phyloP scores from a whole-genome alignment of 1,140 invertebrate species.

The Lanistes nyassanus region DNA sequence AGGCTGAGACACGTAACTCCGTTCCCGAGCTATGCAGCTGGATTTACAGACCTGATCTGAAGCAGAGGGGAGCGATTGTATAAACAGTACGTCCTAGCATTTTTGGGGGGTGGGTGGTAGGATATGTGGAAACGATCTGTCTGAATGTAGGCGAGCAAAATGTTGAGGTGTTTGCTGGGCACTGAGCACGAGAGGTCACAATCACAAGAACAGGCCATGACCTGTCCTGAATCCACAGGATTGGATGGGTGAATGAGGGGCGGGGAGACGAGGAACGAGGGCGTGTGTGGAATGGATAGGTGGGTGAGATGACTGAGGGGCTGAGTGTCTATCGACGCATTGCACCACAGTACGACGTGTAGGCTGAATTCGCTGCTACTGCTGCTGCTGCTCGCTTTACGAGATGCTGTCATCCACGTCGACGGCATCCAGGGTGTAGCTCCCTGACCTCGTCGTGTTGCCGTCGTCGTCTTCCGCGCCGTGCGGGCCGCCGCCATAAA shows the following conservation, averaged over 20 bases:
- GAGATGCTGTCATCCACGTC: constrained; percentile 27
- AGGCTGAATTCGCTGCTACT: not conserved
- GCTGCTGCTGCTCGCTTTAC: not conserved
- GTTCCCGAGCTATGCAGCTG: no score
- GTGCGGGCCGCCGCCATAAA: constrained; percentile 26
- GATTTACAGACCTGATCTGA: no score
- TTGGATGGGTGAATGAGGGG: no score
- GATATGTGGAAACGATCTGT: not conserved
- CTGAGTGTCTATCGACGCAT: not conserved
- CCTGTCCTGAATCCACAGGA: no score
- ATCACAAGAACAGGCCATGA: no score
- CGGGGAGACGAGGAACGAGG: constrained; percentile 3
- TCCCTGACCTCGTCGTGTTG: constrained; percentile 36
- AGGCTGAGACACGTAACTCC: no score
- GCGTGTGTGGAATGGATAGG: not conserved
- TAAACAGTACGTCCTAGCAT: no score
- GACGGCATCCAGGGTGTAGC: constrained; percentile 34
- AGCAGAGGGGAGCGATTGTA: no score
- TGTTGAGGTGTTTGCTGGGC: no score
- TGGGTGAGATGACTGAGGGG: not conserved
- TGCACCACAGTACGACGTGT: not conserved
- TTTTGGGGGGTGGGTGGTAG: not conserved
- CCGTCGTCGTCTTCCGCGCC: constrained; percentile 32
- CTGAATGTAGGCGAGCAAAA: no score
- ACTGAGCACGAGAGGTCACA: no score